Base-by-base conservation (phyloP, 2,797 vertebrate genomes). In the Echiichthys vipera region DNA sequence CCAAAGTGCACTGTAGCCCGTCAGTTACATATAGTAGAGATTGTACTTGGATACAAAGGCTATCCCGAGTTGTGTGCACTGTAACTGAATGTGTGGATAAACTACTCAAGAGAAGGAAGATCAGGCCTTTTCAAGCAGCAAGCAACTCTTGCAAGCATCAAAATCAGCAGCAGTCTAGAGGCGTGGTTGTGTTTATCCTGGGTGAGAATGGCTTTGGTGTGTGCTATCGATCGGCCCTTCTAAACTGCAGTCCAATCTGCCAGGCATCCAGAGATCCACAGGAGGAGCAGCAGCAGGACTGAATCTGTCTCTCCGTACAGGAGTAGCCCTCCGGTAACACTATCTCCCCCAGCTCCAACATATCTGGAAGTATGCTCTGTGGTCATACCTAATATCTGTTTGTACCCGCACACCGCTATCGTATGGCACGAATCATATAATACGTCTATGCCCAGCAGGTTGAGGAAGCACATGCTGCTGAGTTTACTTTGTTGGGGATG, bases 111-210 rank as follows among this genome's bases (percentile, higher is more conserved):
- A 40, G n/a, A 63, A 77, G 50, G 39, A 49, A 34, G 24, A 36
- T 30, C 10, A 18, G 18, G 2, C 12, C 17, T 75, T 77, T 68
- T 57, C 47, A 50, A 77, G 76, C 45, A 36, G 70, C 54, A n/a
- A n/a, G n/a, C n/a, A n/a, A n/a, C 45, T 65, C 34, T 66, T 53
- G 54, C 59, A 56, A 64, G 73, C 70, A 66, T 42, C 24, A 51
- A 57, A 71, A 64, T 37, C 42, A 62, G 77, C 56, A 67, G 71
- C 67, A 43, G 74, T 71, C 34, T 65, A 62, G 71, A 86, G 85
- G 89, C 36, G 77, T 78, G 82, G 85, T 78, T 82, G 71, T 93
- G 92, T 93, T 93, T 91, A 91, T 90, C 90, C 91, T 94, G 79
- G 84, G 74, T 84, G 85, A 90, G 89, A 84, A 88, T 83, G 81